phyloP scores from a whole-genome alignment of 2,797 vertebrate genomes.

The Calcarius lapponicus region DNA sequence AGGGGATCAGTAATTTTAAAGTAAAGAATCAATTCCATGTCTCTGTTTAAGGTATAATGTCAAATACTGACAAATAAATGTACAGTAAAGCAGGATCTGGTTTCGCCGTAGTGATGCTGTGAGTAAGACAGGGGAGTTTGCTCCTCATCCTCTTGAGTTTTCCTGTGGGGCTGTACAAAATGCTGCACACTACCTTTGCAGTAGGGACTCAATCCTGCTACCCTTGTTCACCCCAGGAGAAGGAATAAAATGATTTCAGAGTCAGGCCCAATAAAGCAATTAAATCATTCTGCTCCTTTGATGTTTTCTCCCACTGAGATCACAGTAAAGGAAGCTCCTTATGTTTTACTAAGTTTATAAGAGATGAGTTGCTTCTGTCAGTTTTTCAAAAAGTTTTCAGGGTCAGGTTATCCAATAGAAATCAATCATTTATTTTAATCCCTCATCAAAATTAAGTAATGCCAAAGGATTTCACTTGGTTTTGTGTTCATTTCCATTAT shows the following conservation, averaged over 20 bases:
- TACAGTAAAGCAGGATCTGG: conserved; percentile 34
- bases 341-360: not conserved
- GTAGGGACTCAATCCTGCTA: not conserved
- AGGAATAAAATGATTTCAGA: not conserved
- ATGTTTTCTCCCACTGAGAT: conserved; percentile 5
- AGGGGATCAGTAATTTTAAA: conserved; percentile 68
- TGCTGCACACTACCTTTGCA: not conserved
- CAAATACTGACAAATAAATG: conserved; percentile 64
- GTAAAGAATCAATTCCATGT: conserved; percentile 60
- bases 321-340: not conserved
- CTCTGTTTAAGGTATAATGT: conserved; percentile 64
- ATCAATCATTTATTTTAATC: conserved; percentile 9
- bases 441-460: not conserved
- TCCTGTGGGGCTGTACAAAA: not conserved
- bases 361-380: not conserved
- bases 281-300: not conserved
- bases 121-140: not conserved
- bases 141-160: conserved; percentile 18
- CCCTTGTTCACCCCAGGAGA: not conserved
- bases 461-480: not conserved
- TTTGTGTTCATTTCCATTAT: not conserved
- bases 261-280: not conserved
- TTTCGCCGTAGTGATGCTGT: conserved; percentile 55
- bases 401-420: not conserved
- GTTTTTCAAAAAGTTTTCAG: not conserved